Percentiles rank a stretch among this genome's conserved stretches.
Evolutionary conservation across 2,888 invertebrate species (phyloP).

Genomic region (Cylindroiulus punctatus): DNA sequence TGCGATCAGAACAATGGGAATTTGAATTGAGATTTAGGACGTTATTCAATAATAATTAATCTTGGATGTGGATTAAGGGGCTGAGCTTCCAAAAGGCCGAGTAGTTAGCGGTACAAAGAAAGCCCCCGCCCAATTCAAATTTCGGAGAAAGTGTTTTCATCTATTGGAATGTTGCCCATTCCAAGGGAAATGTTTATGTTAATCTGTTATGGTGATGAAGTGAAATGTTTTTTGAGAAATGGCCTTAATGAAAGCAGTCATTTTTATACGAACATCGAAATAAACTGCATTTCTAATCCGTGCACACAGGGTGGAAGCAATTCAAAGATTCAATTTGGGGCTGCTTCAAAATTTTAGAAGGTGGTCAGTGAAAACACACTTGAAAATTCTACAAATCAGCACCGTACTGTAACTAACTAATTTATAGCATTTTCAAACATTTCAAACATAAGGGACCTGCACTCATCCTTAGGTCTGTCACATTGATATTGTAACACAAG

Average conservation of each 20-base stretch:
- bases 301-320: too few species aligned
- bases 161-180: background rate
- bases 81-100: background rate
- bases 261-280: background rate
- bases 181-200: background rate
- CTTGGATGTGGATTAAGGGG: constrained; percentile 19
- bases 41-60: constrained; percentile 38
- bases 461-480: too few species aligned
- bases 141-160: background rate
- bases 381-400: too few species aligned
- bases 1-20: constrained; percentile 7
- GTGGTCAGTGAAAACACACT: too few species aligned
- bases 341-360: too few species aligned
- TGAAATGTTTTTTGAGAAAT: background rate
- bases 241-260: background rate
- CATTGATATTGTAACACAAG: too few species aligned
- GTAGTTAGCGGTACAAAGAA: background rate
- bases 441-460: too few species aligned
- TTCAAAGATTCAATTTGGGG: too few species aligned
- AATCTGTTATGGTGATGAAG: background rate
- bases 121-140: background rate
- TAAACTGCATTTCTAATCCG: background rate
- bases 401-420: too few species aligned
- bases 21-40: constrained; percentile 42
- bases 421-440: too few species aligned